Evolutionary conservation across 2,113 vertebrate species (phyloP).

Genomic region (Panurus biarmicus): DNA sequence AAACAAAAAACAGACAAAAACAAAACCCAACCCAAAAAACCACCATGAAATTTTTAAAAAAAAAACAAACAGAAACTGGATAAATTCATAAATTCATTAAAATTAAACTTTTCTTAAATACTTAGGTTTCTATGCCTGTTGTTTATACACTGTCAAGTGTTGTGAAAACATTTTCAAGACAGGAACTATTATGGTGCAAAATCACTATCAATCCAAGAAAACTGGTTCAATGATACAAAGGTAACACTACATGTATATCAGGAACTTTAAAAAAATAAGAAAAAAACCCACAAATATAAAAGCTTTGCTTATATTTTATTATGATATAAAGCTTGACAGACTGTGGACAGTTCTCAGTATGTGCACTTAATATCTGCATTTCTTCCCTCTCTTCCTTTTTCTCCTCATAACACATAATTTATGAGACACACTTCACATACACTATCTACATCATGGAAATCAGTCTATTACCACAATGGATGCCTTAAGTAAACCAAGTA

Average conservation of each 20-base stretch:
- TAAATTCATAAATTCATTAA: neutral
- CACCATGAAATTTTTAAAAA: no score
- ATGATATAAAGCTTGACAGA: neutral
- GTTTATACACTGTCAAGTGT: neutral
- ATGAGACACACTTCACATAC: neutral
- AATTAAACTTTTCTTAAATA: neutral
- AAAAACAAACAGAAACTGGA: neutral
- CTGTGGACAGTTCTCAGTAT: neutral
- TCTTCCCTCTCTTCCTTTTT: neutral
- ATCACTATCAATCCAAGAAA: neutral
- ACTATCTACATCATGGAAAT: neutral
- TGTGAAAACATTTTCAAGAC: neutral
- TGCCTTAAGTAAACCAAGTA: neutral
- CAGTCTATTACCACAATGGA: neutral
- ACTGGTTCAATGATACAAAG: neutral
- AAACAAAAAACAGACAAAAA: neutral
- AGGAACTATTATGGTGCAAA: neutral
- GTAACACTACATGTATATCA: neutral
- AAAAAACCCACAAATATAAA: neutral
- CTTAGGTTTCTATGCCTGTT: accelerated
- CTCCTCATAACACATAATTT: neutral
- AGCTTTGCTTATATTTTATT: neutral
- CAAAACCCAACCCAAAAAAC: no score
- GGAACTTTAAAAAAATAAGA: neutral
- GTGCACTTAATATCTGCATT: neutral